Conservation (phyloP, 2,797 vertebrate species). For the Ficedula albicollis region DNA sequence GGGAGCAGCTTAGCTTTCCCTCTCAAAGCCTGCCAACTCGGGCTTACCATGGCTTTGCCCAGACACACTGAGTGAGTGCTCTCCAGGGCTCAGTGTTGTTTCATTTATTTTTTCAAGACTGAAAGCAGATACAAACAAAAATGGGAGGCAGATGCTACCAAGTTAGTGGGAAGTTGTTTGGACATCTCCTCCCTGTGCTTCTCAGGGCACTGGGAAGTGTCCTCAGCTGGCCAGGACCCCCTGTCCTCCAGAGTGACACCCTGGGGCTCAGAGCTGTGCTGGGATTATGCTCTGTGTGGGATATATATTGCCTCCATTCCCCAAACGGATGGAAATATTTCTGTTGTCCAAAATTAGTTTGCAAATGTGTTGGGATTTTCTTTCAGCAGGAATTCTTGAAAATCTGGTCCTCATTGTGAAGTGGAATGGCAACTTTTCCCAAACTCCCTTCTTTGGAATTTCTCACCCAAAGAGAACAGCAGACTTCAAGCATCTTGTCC, state of each 20-base stretch:
- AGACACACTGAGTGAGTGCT: not conserved
- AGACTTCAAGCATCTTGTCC: not conserved
- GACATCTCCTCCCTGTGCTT: not conserved
- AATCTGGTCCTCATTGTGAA: conserved; percentile 57
- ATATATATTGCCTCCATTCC: not conserved
- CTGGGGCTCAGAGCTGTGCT: not conserved
- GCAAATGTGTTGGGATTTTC: conserved; percentile 46
- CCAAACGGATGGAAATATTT: not conserved
- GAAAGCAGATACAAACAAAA: not conserved
- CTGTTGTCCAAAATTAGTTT: conserved; percentile 46
- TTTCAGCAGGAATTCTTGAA: conserved; percentile 36
- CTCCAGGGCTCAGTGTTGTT: not conserved
- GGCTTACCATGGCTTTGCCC: not conserved
- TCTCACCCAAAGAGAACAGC: not conserved
- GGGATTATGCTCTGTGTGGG: not conserved
- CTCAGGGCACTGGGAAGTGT: not conserved
- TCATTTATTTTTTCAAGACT: not conserved
- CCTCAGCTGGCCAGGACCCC: not conserved
- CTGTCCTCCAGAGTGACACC: not conserved
- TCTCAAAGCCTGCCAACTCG: not conserved
- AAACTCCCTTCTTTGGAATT: not conserved
- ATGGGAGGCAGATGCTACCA: not conserved
- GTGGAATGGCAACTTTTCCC: not conserved
- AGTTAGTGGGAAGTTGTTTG: not conserved
- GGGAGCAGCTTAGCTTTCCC: not conserved